Percentiles rank a stretch among this genome's conserved stretches.
phyloP scores from a whole-genome alignment of 2,888 invertebrate genomes.

The Apodemia duryi region DNA sequence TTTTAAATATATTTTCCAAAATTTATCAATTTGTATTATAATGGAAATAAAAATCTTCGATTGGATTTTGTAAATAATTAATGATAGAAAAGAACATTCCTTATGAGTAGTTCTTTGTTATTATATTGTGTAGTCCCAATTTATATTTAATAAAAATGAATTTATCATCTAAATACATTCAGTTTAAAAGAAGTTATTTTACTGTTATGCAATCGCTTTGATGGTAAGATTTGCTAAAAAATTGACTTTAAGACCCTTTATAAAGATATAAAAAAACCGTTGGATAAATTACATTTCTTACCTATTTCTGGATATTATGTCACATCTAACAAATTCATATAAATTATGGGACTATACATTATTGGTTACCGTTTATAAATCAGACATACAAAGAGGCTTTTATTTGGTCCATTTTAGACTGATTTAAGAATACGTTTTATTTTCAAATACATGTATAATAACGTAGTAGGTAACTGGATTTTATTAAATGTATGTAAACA shows the following conservation, averaged over 20 bases:
- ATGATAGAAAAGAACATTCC: conserved; percentile 62
- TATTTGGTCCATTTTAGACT: conserved; percentile 37
- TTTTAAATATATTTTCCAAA: conserved; percentile 12
- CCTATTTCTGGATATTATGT: no score
- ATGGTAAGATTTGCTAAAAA: no score
- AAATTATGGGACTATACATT: not conserved
- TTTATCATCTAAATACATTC: no score
- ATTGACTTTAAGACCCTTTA: no score
- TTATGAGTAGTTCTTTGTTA: conserved; percentile 57
- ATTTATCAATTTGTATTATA: conserved; percentile 22
- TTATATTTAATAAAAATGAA: not conserved
- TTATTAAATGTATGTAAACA: not conserved
- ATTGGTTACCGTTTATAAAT: conserved; percentile 1
- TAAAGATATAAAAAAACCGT: no score
- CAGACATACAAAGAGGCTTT: conserved; percentile 59
- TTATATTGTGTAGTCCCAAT: conserved; percentile 26
- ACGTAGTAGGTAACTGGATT: conserved; percentile 6
- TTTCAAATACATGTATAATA: conserved; percentile 13
- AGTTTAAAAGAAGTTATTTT: no score
- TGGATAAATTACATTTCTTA: no score
- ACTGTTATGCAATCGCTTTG: no score
- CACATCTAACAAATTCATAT: no score
- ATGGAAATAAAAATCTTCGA: conserved; percentile 18
- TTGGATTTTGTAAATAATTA: conserved; percentile 28
- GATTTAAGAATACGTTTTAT: conserved; percentile 23